Evolutionary conservation across 1,140 invertebrate species (phyloP).

Genomic region (Cyclina sinensis): DNA sequence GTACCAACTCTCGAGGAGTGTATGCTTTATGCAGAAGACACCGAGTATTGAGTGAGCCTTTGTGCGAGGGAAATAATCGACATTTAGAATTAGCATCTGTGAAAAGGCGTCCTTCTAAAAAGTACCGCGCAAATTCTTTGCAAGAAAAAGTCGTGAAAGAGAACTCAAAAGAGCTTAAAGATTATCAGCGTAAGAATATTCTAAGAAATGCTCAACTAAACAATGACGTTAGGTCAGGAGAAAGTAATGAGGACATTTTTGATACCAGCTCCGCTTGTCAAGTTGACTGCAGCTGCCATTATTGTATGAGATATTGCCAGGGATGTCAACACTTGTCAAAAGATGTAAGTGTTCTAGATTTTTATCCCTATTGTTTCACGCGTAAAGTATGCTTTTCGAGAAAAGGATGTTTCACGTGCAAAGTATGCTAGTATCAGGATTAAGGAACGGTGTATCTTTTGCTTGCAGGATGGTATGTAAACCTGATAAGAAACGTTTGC

Average conservation of each 20-base stretch:
- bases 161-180: no score
- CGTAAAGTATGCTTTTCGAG: neutral
- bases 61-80: neutral
- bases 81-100: no score
- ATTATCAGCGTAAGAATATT: no score
- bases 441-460: neutral
- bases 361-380: neutral
- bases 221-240: neutral
- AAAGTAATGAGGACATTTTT: neutral
- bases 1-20: neutral
- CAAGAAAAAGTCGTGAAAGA: no score
- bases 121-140: no score
- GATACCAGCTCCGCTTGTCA: neutral
- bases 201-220: neutral
- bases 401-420: no score
- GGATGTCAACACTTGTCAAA: conserved; percentile 22
- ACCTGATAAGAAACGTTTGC: no score
- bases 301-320: conserved; percentile 33
- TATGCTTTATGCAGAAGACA: neutral
- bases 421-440: neutral
- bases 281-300: neutral
- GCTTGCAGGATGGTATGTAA: no score
- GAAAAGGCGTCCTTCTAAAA: no score
- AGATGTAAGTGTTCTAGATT: conserved; percentile 25
- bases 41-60: neutral